Evolutionary conservation across 2,113 vertebrate species (phyloP).

Genomic region (Rhynchomys soricoides): DNA sequence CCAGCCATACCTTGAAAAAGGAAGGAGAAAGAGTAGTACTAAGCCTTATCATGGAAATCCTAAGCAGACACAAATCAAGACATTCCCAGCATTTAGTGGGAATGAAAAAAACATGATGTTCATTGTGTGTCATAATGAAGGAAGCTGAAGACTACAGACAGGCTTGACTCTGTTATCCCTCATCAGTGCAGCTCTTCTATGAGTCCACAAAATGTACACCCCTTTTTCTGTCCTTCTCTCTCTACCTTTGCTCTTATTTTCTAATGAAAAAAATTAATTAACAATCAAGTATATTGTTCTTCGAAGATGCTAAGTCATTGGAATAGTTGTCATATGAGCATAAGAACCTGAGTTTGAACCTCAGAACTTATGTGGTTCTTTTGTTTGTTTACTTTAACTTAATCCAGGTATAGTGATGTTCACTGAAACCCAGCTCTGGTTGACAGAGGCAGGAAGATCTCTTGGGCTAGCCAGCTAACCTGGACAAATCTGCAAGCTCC

Average conservation of each 20-base stretch:
- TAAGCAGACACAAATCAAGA: not conserved
- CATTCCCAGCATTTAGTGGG: fast-evolving
- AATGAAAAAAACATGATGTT: not conserved
- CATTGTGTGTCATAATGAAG: too few species aligned
- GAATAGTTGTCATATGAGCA: not conserved
- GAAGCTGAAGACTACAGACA: not conserved
- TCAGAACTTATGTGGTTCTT: not conserved
- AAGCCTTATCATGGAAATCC: not conserved
- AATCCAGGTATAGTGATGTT: not conserved
- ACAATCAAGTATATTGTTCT: not conserved
- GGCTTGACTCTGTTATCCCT: not conserved
- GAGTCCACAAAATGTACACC: not conserved
- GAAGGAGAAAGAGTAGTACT: not conserved
- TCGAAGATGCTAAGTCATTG: not conserved
- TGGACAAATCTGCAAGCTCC: not conserved
- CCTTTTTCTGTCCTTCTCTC: too few species aligned
- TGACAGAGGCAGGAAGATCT: not conserved
- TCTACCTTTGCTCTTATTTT: not conserved
- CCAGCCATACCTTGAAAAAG: fast-evolving
- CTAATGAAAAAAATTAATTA: not conserved
- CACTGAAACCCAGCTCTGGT: not conserved
- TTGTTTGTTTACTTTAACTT: not conserved
- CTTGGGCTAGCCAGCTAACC: too few species aligned
- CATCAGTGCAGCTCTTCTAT: not conserved
- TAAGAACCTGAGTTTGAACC: not conserved